Conservation (phyloP, 2,888 invertebrate species). For the Zele albiditarsus region DNA sequence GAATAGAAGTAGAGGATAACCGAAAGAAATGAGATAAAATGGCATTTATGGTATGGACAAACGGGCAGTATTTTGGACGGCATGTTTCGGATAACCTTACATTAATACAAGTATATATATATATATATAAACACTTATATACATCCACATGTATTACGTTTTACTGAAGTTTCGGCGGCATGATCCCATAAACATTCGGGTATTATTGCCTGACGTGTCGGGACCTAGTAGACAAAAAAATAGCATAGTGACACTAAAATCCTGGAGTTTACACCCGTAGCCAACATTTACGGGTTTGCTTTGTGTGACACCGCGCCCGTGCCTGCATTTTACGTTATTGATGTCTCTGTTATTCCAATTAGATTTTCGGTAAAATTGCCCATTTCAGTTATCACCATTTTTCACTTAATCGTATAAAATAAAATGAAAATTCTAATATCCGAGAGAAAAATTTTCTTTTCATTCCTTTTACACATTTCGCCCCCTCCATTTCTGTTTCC, state of each 20-base stretch:
- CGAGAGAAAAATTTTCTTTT: constrained; percentile 21
- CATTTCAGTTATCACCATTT: constrained; percentile 46
- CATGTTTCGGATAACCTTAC: constrained; percentile 43
- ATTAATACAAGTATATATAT: constrained; percentile 54
- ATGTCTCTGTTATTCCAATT: constrained; percentile 72
- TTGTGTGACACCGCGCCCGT: constrained; percentile 54
- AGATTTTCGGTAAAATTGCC: constrained; percentile 66
- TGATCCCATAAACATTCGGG: constrained; percentile 65
- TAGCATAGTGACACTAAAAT: constrained; percentile 69
- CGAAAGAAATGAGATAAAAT: constrained; percentile 47
- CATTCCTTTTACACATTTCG: neutral
- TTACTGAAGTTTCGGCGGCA: constrained; percentile 62
- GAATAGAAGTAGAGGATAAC: neutral
- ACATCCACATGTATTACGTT: constrained; percentile 58
- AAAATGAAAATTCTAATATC: constrained; percentile 19
- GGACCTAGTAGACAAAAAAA: constrained; percentile 40
- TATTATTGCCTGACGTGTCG: constrained; percentile 54
- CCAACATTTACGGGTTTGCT: constrained; percentile 64
- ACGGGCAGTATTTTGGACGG: constrained; percentile 40
- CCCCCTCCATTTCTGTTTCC: neutral
- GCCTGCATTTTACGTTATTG: constrained; percentile 63
- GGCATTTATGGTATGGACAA: constrained; percentile 49
- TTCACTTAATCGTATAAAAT: neutral
- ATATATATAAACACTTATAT: too few relatives aligned
- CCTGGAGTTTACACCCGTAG: constrained; percentile 68